Evolutionary conservation across 2,113 vertebrate species (phyloP), one percentile per base, ranked within the genome.

Genomic region (Crypturellus undulatus): DNA sequence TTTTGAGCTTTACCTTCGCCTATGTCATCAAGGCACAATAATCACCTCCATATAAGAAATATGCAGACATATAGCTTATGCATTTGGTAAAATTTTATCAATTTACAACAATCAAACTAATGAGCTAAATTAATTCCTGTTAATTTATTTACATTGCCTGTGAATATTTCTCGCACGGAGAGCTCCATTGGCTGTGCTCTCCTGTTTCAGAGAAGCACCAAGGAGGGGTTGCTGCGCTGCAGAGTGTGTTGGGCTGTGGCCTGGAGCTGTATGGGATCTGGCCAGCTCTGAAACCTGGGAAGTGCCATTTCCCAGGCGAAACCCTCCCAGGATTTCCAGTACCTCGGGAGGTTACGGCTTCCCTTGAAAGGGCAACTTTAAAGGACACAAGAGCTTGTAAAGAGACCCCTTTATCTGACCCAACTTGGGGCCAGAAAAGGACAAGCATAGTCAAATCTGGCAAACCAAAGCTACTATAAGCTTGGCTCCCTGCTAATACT

Each of bases 21-120:
- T 93, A 86, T 81, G 77, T 70, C 70, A 94, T 81, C 40, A 36
- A 92, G 63, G 34, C 36, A 81, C 54, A 69, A 54, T 93, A 93
- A 93, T 92, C 88, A 94, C n/a, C 52, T 92, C 43, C 52, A 52
- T 93, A 73, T 3, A 92, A 83, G 92, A 92, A 90, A 77, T 76
- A 90, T 4, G 22, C 72, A 84, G 88, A 69, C 67, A 72, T 28
- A 59, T 87, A 60, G 90, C 94, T 96, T 89, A 96, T 90, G 51
- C 42, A 3, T 95, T 96, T 89, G 40, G 49, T 79, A 93, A 94
- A 91, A 69, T 81, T 83, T 89, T 94, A 64, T 76, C 82, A 87
- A 94, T 87, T 95, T 95, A 72, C 65, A 81, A 94, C 93, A 96
- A 96, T 96, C 92, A 97, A 93, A 89, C 92, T 95, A 96, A 97